phyloP scores from a whole-genome alignment of 2,888 invertebrate genomes.

The Hydroisotoma schaefferi region DNA sequence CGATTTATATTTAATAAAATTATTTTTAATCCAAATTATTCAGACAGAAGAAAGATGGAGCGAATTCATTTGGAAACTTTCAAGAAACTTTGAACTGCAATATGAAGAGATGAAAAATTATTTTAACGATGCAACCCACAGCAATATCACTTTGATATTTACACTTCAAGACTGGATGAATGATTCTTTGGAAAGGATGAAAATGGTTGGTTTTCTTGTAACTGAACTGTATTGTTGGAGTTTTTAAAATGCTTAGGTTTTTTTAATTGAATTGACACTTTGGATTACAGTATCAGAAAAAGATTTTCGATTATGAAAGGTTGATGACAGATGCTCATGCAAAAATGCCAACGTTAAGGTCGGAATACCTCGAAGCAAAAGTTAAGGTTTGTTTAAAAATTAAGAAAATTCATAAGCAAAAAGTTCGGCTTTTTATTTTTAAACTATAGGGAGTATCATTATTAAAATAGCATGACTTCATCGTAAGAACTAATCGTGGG shows the following conservation, averaged over 20 bases:
- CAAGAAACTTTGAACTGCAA: slow-evolving; percentile 35
- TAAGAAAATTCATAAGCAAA: background rate
- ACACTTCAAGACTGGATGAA: slow-evolving; percentile 36
- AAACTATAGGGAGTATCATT: background rate
- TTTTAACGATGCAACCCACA: slow-evolving; percentile 40
- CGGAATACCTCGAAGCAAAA: background rate
- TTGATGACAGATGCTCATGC: slow-evolving; percentile 33
- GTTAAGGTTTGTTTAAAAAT: slow-evolving; percentile 1
- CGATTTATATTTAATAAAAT: background rate
- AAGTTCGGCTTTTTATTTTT: background rate
- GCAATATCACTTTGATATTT: slow-evolving; percentile 42
- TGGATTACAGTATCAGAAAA: slow-evolving; percentile 16
- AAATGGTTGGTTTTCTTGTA: slow-evolving; percentile 11
- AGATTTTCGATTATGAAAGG: slow-evolving; percentile 23
- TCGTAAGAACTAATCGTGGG: slow-evolving; percentile 29
- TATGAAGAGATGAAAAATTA: slow-evolving; percentile 40
- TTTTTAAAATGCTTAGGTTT: background rate
- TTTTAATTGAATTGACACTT: background rate
- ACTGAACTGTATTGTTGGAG: background rate
- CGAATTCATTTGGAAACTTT: slow-evolving; percentile 38
- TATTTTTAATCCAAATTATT: background rate
- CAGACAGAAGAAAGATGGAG: slow-evolving; percentile 39
- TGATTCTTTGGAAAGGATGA: slow-evolving; percentile 25
- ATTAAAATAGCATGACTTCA: slow-evolving; percentile 21
- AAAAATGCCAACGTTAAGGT: slow-evolving; percentile 28